These are phyloP conservation scores for Metellina segmentata DNA, from an alignment of 2,888 invertebrate genomes.

Conservation along the genomic window DNA sequence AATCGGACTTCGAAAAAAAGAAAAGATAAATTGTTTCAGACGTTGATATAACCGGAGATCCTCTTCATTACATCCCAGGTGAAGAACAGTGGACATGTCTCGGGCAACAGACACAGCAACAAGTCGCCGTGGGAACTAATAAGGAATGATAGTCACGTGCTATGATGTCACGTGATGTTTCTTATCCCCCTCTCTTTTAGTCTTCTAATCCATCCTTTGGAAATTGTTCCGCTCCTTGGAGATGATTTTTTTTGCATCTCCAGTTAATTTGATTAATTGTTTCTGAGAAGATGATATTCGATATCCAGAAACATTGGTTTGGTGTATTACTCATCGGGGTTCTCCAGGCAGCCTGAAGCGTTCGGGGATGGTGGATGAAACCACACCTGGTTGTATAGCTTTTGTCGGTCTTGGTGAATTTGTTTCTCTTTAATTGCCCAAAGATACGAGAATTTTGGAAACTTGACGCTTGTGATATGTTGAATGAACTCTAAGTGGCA, in stretches of 20 bases:
- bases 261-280: background rate
- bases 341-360: background rate
- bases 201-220: background rate
- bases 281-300: background rate
- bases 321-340: background rate
- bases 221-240: background rate
- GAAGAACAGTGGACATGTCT: background rate
- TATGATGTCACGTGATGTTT: slow-evolving; percentile 34
- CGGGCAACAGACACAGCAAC: background rate
- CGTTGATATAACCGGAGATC: background rate
- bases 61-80: slow-evolving; percentile 9
- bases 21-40: slow-evolving; percentile 23
- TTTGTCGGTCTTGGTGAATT: background rate
- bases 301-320: background rate
- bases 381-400: background rate
- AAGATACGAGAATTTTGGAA: no score
- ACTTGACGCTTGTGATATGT: no score
- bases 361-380: background rate
- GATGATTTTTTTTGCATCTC: background rate
- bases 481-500: no score
- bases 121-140: slow-evolving; percentile 45
- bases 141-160: slow-evolving; percentile 36
- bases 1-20: background rate
- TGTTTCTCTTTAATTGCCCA: background rate
- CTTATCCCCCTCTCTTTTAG: background rate